These are phyloP conservation scores for Thalpophila matura DNA, from an alignment of 2,888 invertebrate genomes.

Conservation along the genomic window DNA sequence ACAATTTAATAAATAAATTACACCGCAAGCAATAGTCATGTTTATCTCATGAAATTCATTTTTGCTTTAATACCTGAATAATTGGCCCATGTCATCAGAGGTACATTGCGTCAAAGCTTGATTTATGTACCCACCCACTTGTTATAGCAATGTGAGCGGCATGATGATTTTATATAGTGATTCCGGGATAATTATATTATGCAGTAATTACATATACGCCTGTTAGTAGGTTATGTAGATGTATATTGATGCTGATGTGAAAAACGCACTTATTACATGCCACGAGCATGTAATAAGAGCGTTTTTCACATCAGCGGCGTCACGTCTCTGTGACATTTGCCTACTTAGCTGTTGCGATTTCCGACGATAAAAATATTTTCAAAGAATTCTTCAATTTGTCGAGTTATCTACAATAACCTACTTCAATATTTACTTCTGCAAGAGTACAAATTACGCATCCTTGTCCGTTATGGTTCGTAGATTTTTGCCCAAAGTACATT, in stretches of 20 bases:
- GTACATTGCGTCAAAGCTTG: slow-evolving; percentile 5
- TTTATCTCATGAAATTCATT: background rate
- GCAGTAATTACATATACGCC: no score
- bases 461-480: background rate
- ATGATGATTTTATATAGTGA: no score
- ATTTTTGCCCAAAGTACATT: background rate
- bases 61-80: slow-evolving; percentile 2
- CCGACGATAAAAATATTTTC: slow-evolving; percentile 8
- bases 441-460: background rate
- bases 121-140: slow-evolving; percentile 1
- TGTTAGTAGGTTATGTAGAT: no score
- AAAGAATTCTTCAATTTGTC: slow-evolving; percentile 2
- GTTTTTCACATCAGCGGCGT: no score
- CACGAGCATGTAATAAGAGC: no score
- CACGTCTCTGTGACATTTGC: no score
- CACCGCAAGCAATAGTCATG: background rate
- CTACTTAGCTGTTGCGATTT: background rate
- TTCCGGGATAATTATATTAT: no score
- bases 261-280: no score
- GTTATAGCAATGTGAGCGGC: no score
- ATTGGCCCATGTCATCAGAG: slow-evolving; percentile 11
- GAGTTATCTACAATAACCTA: background rate
- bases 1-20: slow-evolving; percentile 9
- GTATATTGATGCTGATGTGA: no score
- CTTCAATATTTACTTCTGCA: background rate